Evolutionary conservation across 2,888 invertebrate genomes (phyloP), one percentile per base, ranked within the genome.

Genomic region (Ceriagrion tenellum): DNA sequence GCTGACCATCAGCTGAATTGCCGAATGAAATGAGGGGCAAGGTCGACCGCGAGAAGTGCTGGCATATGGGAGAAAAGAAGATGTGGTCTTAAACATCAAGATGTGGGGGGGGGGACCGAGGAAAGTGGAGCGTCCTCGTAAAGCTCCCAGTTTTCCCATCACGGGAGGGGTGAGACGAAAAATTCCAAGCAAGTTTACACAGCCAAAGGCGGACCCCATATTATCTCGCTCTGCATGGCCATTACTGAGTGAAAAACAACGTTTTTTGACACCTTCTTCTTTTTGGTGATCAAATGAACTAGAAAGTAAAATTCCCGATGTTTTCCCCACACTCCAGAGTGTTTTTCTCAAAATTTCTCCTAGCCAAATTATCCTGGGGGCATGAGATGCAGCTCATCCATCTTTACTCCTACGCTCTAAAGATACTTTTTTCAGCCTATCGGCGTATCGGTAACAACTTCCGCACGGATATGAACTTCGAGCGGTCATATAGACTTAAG

Each of bases 111-210:
- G 69, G n/a, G 12, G 69, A 13, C n/a, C n/a, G 81, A 81, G 26
- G 81, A 81, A 81, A 81, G 81, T 81, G 81, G 81, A 81, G 81
- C 81, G 81, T 81, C 81, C 16, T 81, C 30, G 23, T 81, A 30
- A 81, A 81, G 35, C 81, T 69, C 81, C 81, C 35, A 35, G 30
- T 35, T 35, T 81, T 81, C 81, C 18, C 26, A 30, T 16, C 26
- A 12, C n/a, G 81, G 81, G 12, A 12, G 81, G 12, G 81, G 2
- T 13, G 30, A 30, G 35, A 23, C 8, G 26, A 20, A 26, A 26
- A 69, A 20, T 59, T 59, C 59, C 69, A 81, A 26, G 2, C 81
- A 35, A 1, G 26, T 69, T 69, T 1, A 20, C 30, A 26, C 13
- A 35, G 30, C 16, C 81, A 35, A 35, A 35, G 81, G 35, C 81